Evolutionary conservation across 2,888 invertebrate species (phyloP), one percentile per base, ranked within the genome.

Genomic region (Taenaris catops): DNA sequence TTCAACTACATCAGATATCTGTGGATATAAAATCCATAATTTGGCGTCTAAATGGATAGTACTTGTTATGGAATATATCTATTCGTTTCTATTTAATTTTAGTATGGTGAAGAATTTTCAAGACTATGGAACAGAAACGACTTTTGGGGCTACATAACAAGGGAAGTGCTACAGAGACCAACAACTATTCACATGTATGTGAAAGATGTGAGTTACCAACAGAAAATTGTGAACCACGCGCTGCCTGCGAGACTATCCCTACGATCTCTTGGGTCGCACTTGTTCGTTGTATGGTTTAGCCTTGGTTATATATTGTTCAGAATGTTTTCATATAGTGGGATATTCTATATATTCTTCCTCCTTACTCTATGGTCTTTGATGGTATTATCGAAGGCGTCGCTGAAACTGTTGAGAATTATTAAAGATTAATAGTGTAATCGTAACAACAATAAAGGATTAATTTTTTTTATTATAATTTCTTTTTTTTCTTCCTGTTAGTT

Each of bases 61-160:
- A n/a, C n/a, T n/a, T n/a, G n/a, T n/a, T n/a, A n/a, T n/a, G n/a
- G n/a, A n/a, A n/a, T n/a, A n/a, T n/a, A n/a, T n/a, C n/a, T n/a
- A n/a, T n/a, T n/a, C n/a, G n/a, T n/a, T n/a, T n/a, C n/a, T n/a
- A n/a, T 14, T 14, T 14, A 19, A 37, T 88, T 89, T 40, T 69
- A 96, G 96, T 94, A 92, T 70, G 89, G 89, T 6, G 71, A 81
- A 3, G 89, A 92, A 48, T 90, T 96, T 44, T 73, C 87, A 39
- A 78, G 75, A 16, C 56, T 90, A 1, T 97, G 95, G 83, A 86
- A 89, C 43, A 88, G 89, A 49, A 69, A 83, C 8, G 91, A 90
- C 44, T 90, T 92, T 45, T 63, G 84, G 31, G 94, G 94, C 2
- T 86, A 87, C 34, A 58, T 93, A 2, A 78, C 88, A 1, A 88